Conservation (phyloP, 2,797 vertebrate species). For the Microtus obscurus region DNA sequence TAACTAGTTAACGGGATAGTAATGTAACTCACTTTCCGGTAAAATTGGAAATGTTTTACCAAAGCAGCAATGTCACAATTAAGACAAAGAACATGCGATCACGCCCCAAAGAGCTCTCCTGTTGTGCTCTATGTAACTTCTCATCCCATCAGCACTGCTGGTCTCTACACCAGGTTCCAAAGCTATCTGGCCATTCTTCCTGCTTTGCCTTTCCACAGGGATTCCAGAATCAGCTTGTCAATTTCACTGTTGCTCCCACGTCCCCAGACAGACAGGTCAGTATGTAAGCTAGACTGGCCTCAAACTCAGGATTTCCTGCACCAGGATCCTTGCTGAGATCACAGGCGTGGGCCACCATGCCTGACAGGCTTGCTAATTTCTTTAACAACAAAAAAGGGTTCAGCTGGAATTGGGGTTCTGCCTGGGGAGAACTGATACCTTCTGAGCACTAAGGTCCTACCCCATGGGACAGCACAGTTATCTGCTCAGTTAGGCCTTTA, state of each 20-base stretch:
- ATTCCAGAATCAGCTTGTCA: background rate
- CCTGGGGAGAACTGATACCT: background rate
- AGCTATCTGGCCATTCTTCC: background rate
- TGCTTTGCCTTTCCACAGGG: background rate
- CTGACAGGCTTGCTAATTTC: background rate
- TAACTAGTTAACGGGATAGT: background rate
- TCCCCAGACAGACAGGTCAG: background rate
- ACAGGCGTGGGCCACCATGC: background rate
- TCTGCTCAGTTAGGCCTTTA: background rate
- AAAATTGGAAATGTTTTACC: constrained; percentile 35
- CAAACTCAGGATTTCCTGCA: background rate
- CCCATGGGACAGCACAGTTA: background rate
- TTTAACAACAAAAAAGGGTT: background rate
- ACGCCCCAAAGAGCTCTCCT: background rate
- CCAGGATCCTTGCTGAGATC: background rate
- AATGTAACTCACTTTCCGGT: constrained; percentile 52
- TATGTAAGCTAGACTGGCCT: background rate
- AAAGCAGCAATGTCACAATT: background rate
- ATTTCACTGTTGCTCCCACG: background rate
- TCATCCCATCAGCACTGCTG: background rate
- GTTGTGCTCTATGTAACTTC: background rate
- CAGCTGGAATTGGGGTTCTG: background rate
- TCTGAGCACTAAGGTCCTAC: background rate
- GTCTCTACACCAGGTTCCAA: background rate
- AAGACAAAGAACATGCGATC: background rate